phyloP scores from a whole-genome alignment of 2,888 invertebrate species.

The Xanthia togata region DNA sequence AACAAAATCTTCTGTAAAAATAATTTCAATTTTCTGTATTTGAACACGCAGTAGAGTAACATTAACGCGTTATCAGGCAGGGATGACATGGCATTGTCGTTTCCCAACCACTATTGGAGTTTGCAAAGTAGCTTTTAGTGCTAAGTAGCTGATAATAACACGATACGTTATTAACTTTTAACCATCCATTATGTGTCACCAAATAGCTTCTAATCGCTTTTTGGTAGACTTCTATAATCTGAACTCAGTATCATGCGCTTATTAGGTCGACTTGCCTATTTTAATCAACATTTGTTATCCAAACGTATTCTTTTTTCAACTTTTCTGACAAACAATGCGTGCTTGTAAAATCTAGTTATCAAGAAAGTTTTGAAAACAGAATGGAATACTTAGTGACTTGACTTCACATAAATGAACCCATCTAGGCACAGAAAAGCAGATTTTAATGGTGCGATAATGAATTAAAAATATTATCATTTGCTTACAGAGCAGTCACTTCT shows the following conservation, averaged over 20 bases:
- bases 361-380: neutral
- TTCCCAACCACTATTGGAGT: constrained; percentile 12
- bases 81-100: constrained; percentile 17
- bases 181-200: constrained; percentile 31
- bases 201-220: constrained; percentile 20
- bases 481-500: neutral
- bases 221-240: constrained; percentile 7
- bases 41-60: constrained; percentile 5
- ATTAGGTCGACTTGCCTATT: neutral
- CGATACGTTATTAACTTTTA: constrained; percentile 19
- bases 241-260: neutral
- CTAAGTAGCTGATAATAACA: constrained; percentile 31
- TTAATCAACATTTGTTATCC: neutral
- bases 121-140: constrained; percentile 41
- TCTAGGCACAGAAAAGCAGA: neutral
- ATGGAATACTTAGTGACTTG: neutral
- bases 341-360: neutral
- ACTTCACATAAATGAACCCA: neutral
- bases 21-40: neutral
- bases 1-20: too few relatives aligned
- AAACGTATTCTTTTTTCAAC: neutral
- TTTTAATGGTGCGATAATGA: constrained; percentile 8
- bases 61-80: constrained; percentile 24
- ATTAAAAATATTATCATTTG: constrained; percentile 1
- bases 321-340: neutral